Conservation (phyloP, 2,797 vertebrate genomes). For the Bryconaethiops microstoma region DNA sequence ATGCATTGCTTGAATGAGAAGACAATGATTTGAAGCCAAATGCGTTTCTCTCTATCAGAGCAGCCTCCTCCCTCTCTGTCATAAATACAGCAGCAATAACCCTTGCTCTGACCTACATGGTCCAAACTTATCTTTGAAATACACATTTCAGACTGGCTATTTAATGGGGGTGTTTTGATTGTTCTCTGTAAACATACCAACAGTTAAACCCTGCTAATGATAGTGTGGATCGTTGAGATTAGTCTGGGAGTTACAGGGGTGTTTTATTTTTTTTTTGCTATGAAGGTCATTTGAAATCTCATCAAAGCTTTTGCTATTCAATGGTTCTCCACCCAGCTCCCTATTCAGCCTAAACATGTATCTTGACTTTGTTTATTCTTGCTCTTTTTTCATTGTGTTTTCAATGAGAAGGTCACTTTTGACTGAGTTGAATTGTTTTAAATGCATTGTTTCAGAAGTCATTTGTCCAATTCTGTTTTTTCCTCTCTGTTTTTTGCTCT, state of each 20-base stretch:
- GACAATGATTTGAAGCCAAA: conserved; percentile 58
- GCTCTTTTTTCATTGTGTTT: conserved; percentile 48
- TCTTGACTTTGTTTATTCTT: conserved; percentile 49
- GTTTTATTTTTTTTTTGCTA: conserved; percentile 61
- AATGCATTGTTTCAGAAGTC: conserved; percentile 24
- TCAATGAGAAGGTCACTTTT: conserved; percentile 35
- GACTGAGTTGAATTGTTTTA: conserved; percentile 20
- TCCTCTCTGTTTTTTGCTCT: conserved; percentile 2
- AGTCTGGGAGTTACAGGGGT: conserved; percentile 61
- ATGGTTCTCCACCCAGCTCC: conserved; percentile 59
- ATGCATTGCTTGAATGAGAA: conserved; percentile 59
- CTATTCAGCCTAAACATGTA: conserved; percentile 60
- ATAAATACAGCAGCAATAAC: conserved; percentile 30
- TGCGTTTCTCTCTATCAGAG: conserved; percentile 54
- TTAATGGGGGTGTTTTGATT: conserved; percentile 42
- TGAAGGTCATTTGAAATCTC: conserved; percentile 65
- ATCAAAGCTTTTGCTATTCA: conserved; percentile 62
- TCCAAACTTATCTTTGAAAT: conserved; percentile 62
- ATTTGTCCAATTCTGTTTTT: not conserved
- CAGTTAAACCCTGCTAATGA: conserved; percentile 57
- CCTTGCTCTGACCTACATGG: conserved; percentile 32
- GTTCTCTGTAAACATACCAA: conserved; percentile 55
- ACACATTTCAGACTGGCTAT: conserved; percentile 57
- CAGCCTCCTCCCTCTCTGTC: conserved; percentile 19
- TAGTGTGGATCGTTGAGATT: conserved; percentile 67